Conservation (phyloP, 2,113 vertebrate species). For the Probosciger aterrimus region DNA sequence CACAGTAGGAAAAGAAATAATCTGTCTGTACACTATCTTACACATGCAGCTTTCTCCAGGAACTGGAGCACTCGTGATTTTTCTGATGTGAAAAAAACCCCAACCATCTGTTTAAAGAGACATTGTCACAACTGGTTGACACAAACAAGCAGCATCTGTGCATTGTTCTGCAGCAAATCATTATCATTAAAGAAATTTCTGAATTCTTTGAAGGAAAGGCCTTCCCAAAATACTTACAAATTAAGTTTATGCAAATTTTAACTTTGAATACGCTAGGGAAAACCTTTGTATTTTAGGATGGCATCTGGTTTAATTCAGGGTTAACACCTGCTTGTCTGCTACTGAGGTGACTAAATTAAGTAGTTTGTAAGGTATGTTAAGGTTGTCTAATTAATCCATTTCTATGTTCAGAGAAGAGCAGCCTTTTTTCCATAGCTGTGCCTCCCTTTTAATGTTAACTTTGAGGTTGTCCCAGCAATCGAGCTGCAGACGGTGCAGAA, state of each 20-base stretch:
- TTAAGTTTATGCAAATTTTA: background rate
- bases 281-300: background rate
- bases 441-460: background rate
- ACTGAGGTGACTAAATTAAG: background rate
- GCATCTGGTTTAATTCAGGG: background rate
- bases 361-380: background rate
- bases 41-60: background rate
- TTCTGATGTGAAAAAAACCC: background rate
- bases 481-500: background rate
- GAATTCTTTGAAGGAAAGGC: background rate
- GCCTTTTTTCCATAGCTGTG: too few relatives aligned
- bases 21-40: background rate
- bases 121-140: background rate
- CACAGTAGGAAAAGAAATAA: background rate
- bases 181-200: background rate
- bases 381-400: background rate
- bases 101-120: background rate
- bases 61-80: background rate
- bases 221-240: background rate
- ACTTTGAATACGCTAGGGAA: background rate
- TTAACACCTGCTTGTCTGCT: background rate
- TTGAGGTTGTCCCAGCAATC: background rate
- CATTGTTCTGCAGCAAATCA: background rate
- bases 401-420: background rate
- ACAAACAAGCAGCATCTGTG: background rate